Conservation (phyloP, 2,888 invertebrate species). For the Sinentomon sp. region DNA sequence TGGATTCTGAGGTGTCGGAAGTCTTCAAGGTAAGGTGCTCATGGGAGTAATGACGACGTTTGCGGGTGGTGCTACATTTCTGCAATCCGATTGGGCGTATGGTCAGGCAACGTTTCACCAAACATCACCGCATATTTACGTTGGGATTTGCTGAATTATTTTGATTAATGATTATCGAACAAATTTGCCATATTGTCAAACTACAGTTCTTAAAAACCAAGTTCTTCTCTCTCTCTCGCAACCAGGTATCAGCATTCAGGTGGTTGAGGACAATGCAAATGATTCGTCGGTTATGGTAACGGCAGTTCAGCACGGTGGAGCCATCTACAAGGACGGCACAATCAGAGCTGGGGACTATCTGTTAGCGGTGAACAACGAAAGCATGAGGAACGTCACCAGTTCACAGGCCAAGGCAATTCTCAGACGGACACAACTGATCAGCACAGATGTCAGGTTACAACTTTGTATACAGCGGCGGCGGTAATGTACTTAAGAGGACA, state of each 20-base stretch:
- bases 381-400: conserved; percentile 27
- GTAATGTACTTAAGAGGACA: neutral
- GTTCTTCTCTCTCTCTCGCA: neutral
- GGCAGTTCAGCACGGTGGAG: conserved; percentile 24
- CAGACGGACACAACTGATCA: conserved; percentile 27
- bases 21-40: too few relatives aligned
- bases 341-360: conserved; percentile 29
- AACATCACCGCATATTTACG: too few relatives aligned
- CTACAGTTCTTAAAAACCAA: neutral
- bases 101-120: too few relatives aligned
- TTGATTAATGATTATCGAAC: too few relatives aligned
- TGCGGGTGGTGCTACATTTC: too few relatives aligned
- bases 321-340: conserved; percentile 28
- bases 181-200: too few relatives aligned
- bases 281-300: conserved; percentile 24
- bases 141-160: too few relatives aligned
- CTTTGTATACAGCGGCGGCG: neutral
- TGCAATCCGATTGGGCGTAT: too few relatives aligned
- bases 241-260: conserved; percentile 28
- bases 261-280: conserved; percentile 28
- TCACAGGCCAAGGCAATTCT: conserved; percentile 30
- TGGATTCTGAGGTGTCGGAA: too few relatives aligned
- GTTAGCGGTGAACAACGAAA: conserved; percentile 29
- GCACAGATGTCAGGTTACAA: conserved; percentile 28
- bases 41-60: too few relatives aligned